These are phyloP conservation scores for Umimayanthus kanabou DNA, from an alignment of 92 coral and sea anemone genomes.

Conservation along the genomic window DNA sequence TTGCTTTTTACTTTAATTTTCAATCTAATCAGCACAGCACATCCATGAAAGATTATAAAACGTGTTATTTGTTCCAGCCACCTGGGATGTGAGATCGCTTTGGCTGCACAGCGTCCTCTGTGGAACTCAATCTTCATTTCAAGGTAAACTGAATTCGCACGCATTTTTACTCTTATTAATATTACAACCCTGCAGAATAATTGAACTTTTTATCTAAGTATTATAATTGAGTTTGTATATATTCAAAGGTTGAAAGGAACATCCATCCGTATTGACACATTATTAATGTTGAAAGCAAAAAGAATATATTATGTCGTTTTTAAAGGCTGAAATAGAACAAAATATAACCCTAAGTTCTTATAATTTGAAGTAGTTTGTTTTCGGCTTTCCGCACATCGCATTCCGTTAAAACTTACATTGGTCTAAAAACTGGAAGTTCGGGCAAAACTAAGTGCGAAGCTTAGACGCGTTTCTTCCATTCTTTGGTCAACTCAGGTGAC, in stretches of 20 bases:
- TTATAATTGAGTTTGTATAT: not conserved
- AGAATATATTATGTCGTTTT: too few relatives aligned
- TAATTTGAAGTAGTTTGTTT: not conserved
- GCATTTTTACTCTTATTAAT: not conserved
- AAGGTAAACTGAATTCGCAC: not conserved
- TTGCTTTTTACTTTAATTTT: not conserved
- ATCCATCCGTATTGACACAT: not conserved
- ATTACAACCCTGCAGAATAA: not conserved
- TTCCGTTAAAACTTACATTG: too few relatives aligned
- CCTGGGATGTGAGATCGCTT: not conserved
- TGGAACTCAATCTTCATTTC: not conserved
- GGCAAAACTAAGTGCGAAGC: not conserved
- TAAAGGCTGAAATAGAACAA: not conserved
- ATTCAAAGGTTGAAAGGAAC: not conserved
- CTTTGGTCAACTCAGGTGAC: not conserved
- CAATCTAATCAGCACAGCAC: not conserved
- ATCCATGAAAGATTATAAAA: not conserved
- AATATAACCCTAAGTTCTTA: not conserved
- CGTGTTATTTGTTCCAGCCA: not conserved
- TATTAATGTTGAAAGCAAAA: not conserved
- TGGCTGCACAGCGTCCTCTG: not conserved
- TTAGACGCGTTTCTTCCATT: not conserved
- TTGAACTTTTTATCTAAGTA: not conserved
- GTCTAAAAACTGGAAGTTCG: too few relatives aligned
- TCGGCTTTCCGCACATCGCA: not conserved